Percentiles rank a stretch among this genome's conserved stretches.
Conservation (phyloP, 2,888 invertebrate species). For the Eupithecia vulgata region DNA sequence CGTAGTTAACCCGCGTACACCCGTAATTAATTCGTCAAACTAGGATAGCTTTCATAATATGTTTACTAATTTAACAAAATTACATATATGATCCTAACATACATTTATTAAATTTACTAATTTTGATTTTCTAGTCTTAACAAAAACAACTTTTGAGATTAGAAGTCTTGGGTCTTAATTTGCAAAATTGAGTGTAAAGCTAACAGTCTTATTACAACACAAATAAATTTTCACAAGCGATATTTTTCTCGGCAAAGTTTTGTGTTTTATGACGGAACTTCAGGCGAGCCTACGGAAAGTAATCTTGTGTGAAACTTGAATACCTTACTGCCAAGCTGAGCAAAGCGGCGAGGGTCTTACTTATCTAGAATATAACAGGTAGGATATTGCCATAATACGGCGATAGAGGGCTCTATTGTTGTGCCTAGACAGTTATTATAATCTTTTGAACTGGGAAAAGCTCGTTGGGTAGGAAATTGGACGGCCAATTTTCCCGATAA, state of each 20-base stretch:
- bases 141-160: no score
- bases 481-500: constrained; percentile 17
- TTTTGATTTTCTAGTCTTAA: no score
- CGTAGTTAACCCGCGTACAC: no score
- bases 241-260: constrained; percentile 24
- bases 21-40: no score
- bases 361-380: constrained; percentile 34
- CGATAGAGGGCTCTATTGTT: constrained; percentile 33
- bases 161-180: background rate
- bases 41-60: no score
- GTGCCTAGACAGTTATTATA: constrained; percentile 30
- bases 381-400: constrained; percentile 22
- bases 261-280: constrained; percentile 27
- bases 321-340: constrained; percentile 16
- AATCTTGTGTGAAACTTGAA: constrained; percentile 26
- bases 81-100: no score
- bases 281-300: constrained; percentile 20
- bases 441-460: constrained; percentile 30
- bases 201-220: constrained; percentile 4
- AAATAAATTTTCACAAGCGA: constrained; percentile 6
- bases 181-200: constrained; percentile 2
- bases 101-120: no score
- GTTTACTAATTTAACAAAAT: no score
- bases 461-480: constrained; percentile 13
- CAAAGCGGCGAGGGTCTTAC: constrained; percentile 15